Evolutionary conservation across 1,140 invertebrate genomes (phyloP).

Genomic region (Temnothorax curvispinosus): DNA sequence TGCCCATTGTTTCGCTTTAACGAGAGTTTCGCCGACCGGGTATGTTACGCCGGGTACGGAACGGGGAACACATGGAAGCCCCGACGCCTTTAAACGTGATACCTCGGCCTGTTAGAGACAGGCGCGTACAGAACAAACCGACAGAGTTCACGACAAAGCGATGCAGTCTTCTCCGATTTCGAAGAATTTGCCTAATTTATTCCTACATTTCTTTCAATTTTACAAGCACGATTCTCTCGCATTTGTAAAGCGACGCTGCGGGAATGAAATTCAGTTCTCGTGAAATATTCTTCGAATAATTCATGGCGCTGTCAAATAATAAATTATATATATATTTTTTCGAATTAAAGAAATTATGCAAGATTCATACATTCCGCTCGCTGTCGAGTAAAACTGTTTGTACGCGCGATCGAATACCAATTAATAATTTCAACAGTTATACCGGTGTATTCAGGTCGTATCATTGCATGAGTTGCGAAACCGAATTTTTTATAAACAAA

Average conservation of each 20-base stretch:
- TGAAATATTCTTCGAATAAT: neutral
- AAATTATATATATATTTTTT: neutral
- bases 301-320: neutral
- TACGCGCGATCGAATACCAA: neutral
- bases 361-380: neutral
- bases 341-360: neutral
- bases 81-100: conserved; percentile 69
- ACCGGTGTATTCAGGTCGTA: neutral
- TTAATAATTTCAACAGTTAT: conserved; percentile 4
- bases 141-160: conserved; percentile 59
- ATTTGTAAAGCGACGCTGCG: neutral
- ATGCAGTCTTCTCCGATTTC: conserved; percentile 16
- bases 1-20: conserved; percentile 77
- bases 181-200: neutral
- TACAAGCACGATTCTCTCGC: neutral
- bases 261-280: neutral
- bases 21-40: conserved; percentile 64
- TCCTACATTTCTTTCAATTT: conserved; percentile 32
- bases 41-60: conserved; percentile 37
- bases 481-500: neutral
- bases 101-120: conserved; percentile 46
- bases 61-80: conserved; percentile 56
- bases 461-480: neutral
- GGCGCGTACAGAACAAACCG: neutral
- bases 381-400: neutral